A percentile compares a stretch with the other conserved stretches of the same genome.
Conservation (phyloP, 2,888 invertebrate species). For the Catocala nupta region DNA sequence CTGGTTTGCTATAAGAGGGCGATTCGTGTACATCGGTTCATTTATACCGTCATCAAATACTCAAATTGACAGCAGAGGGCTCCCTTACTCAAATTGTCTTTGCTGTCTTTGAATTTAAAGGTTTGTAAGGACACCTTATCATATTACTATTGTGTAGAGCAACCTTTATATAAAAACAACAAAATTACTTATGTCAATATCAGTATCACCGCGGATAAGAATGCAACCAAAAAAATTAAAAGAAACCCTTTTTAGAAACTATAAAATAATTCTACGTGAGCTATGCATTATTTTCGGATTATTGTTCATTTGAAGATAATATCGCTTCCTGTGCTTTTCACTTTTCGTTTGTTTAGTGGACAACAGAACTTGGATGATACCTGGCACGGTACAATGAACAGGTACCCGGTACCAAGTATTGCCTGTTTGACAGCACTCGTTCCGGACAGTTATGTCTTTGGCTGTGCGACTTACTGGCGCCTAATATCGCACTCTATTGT, state of each 20-base stretch:
- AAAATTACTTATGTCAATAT: constrained; percentile 6
- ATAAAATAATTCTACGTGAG: constrained; percentile 59
- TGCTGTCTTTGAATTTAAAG: not conserved
- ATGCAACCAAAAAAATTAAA: constrained; percentile 27
- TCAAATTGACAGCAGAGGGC: too few species aligned
- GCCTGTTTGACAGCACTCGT: constrained; percentile 63
- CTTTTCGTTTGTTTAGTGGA: constrained; percentile 62
- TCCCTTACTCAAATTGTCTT: not conserved
- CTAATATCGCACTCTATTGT: constrained; percentile 73
- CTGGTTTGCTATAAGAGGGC: too few species aligned
- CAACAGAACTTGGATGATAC: constrained; percentile 65
- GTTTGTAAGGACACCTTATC: constrained; percentile 1
- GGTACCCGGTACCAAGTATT: constrained; percentile 61
- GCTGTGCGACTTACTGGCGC: constrained; percentile 75
- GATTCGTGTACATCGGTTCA: too few species aligned
- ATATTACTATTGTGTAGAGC: constrained; percentile 7
- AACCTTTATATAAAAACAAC: not conserved
- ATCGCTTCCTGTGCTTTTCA: constrained; percentile 77
- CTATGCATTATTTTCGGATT: constrained; percentile 67
- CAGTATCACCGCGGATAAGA: constrained; percentile 9
- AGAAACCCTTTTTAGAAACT: constrained; percentile 51
- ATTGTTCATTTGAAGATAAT: constrained; percentile 64
- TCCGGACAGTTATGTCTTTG: constrained; percentile 74
- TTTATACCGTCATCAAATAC: too few species aligned
- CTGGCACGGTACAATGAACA: constrained; percentile 71